These are phyloP conservation scores for Stenodera caucasica DNA, from an alignment of 2,888 invertebrate species.

Conservation along the genomic window DNA sequence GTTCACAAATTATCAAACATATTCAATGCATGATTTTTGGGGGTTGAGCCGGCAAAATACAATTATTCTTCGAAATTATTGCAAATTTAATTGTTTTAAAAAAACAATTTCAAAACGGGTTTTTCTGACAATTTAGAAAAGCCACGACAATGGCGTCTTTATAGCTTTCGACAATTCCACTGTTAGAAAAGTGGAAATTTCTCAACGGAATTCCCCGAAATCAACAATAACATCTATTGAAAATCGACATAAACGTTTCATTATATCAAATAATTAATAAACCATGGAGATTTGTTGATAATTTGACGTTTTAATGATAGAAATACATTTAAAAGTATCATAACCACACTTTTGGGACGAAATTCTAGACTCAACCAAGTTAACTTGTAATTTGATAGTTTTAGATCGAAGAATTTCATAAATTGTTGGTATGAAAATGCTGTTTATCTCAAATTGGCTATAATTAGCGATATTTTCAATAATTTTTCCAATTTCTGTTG, in stretches of 20 bases:
- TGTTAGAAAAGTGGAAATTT: background rate
- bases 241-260: no score
- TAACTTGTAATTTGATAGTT: no score
- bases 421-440: no score
- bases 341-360: background rate
- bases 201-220: background rate
- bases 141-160: background rate
- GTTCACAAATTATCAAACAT: constrained; percentile 70
- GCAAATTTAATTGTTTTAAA: background rate
- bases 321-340: background rate
- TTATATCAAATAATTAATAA: no score
- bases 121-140: background rate
- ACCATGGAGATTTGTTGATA: no score
- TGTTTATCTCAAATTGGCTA: no score
- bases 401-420: no score
- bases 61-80: constrained; percentile 39
- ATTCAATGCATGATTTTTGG: constrained; percentile 49
- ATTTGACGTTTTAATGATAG: no score
- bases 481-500: no score
- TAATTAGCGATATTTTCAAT: no score
- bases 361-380: background rate
- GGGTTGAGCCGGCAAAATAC: constrained; percentile 49
- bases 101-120: no score
- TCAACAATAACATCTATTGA: no score
- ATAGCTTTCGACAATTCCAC: background rate